Base-by-base conservation (phyloP, 2,888 invertebrate species). In the Acanthosepion esculentum region DNA sequence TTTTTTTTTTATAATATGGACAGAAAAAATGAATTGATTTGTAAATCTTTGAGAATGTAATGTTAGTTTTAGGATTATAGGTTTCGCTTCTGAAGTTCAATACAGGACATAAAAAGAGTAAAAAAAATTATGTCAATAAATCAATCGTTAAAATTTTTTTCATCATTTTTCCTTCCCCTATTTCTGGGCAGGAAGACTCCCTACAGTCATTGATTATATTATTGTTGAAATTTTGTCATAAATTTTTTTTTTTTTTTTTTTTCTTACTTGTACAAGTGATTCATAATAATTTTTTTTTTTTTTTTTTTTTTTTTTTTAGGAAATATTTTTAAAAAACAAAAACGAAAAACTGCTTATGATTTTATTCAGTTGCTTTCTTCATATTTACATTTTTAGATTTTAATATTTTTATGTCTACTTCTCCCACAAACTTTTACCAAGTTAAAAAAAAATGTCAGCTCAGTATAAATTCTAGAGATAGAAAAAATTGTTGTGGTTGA, bases 1-100 rank as follows among this genome's bases (percentile, higher is more conserved):
- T 78, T 33, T 78, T 78, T 78, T 78, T 78, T 33, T 33, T n/a
- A 33, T 78, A 78, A 78, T 78, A 78, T 78, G 33, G 33, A 78
- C 78, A 78, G 78, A 78, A 78, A 78, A 78, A 78, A 78, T 78
- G 78, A 78, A 78, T 78, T 78, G 78, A 78, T 78, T 78, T 78
- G 78, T 78, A 78, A 78, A 78, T 78, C 78, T 78, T 33, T 78
- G n/a, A 78, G 78, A 78, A 78, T 78, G 78, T 78, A 78, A 78
- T 78, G 78, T 78, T 78, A 78, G 78, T 78, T 78, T 78, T 78
- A 78, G 78, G 78, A 78, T 78, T 78, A 78, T 78, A 78, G 78
- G 78, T 78, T 78, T 78, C n/a, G n/a, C 78, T 78, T 78, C 78
- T 78, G 78, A 78, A 78, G n/a, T 78, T 78, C 78, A 78, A 78